A percentile compares a stretch with the other conserved stretches of the same genome.
Evolutionary conservation across 2,888 invertebrate genomes (phyloP).

Genomic region (Nomada ferruginata): DNA sequence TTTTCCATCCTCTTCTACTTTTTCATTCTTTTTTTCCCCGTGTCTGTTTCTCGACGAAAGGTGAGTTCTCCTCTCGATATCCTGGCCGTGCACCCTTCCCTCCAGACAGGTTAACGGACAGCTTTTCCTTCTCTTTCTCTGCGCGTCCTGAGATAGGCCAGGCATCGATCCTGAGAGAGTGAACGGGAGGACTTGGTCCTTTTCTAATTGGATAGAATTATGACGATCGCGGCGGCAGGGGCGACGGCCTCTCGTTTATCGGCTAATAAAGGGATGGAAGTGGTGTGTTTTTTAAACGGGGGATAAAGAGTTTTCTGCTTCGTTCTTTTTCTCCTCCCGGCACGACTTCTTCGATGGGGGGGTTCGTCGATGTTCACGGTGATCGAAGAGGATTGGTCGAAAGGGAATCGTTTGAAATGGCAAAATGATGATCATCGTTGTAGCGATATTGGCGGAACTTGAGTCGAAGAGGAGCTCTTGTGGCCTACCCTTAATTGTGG

Average conservation of each 20-base stretch:
- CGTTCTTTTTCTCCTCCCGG: too few species aligned
- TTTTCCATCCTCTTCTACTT: too few species aligned
- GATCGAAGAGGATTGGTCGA: constrained; percentile 9
- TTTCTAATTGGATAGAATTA: constrained; percentile 66
- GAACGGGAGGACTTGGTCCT: constrained; percentile 45
- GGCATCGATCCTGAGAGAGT: constrained; percentile 29
- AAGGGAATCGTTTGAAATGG: constrained; percentile 30
- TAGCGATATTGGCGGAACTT: not conserved
- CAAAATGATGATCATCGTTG: constrained; percentile 25
- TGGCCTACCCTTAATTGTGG: not conserved
- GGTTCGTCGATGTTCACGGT: not conserved
- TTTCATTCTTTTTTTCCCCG: constrained; percentile 9
- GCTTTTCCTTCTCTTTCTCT: constrained; percentile 34
- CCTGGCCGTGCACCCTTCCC: constrained; percentile 62
- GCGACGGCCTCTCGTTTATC: constrained; percentile 38
- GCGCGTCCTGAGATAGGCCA: not conserved
- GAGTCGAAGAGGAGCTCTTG: not conserved
- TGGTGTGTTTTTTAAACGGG: constrained; percentile 42
- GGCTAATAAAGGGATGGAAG: constrained; percentile 49
- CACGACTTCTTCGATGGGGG: not conserved
- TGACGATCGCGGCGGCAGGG: constrained; percentile 22
- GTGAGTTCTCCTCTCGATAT: not conserved
- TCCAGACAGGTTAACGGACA: constrained; percentile 63
- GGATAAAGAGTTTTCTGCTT: constrained; percentile 17
- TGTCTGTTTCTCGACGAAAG: constrained; percentile 18